Percentiles rank a stretch among this genome's conserved stretches.
These are phyloP conservation scores for Amiota communis DNA, from an alignment of 2,888 invertebrate species.

Conservation along the genomic window DNA sequence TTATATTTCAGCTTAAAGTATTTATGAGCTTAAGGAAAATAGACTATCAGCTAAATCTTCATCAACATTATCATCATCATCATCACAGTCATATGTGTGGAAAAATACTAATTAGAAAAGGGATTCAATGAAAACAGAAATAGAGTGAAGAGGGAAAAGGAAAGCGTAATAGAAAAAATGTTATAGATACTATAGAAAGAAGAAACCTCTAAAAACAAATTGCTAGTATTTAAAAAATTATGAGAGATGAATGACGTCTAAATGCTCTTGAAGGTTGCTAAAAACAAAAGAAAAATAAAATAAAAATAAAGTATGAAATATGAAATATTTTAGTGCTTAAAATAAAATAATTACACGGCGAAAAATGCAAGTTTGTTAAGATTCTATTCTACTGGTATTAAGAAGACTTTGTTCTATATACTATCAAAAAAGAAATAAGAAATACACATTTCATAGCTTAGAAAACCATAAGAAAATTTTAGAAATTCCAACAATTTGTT, in stretches of 20 bases:
- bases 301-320: no score
- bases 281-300: conserved; percentile 54
- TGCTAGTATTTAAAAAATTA: conserved; percentile 52
- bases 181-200: conserved; percentile 1
- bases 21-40: background rate
- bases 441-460: no score
- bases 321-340: no score
- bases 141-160: background rate
- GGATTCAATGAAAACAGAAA: background rate
- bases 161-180: conserved; percentile 5
- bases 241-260: conserved; percentile 66
- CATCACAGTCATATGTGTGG: background rate
- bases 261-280: conserved; percentile 60
- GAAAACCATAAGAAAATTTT: no score
- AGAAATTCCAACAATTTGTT: no score
- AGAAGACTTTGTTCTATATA: no score
- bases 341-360: no score
- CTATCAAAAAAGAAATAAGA: no score
- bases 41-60: background rate
- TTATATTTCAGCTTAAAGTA: conserved; percentile 23
- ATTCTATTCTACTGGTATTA: no score
- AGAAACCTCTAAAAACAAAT: conserved; percentile 45
- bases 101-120: conserved; percentile 10
- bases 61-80: background rate
- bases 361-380: no score